Percentiles rank a stretch among this genome's conserved stretches.
These are phyloP conservation scores for Peromyscus aztecus DNA, from an alignment of 2,797 vertebrate genomes.

Conservation along the genomic window DNA sequence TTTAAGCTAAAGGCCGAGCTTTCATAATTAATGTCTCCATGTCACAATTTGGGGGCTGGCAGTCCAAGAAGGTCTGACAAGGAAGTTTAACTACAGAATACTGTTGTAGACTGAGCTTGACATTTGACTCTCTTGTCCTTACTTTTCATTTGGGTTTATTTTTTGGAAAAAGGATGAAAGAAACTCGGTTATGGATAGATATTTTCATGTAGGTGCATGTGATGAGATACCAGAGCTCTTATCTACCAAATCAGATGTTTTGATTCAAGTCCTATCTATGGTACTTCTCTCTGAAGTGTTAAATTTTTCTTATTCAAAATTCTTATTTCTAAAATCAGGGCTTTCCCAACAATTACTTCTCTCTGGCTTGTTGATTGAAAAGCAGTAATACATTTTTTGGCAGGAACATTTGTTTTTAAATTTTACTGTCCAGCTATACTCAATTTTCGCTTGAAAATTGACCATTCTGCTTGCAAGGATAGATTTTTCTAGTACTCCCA, in stretches of 20 bases:
- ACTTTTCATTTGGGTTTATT: conserved; percentile 34
- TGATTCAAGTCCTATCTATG: conserved; percentile 7
- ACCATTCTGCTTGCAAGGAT: background rate
- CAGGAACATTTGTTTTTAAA: conserved; percentile 65
- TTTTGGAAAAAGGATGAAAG: background rate
- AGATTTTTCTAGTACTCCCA: conserved; percentile 9
- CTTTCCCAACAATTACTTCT: conserved; percentile 38
- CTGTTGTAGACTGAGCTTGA: background rate
- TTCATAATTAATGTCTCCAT: background rate
- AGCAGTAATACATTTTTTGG: conserved; percentile 39
- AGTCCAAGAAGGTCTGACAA: background rate
- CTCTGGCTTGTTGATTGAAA: conserved; percentile 51
- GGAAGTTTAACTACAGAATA: background rate
- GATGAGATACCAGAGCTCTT: conserved; percentile 4
- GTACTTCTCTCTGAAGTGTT: background rate
- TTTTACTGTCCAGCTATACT: conserved; percentile 59
- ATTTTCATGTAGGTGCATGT: background rate
- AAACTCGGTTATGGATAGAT: background rate
- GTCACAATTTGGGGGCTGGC: background rate
- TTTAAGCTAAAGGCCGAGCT: background rate
- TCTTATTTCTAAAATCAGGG: conserved; percentile 21
- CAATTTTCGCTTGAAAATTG: conserved; percentile 70
- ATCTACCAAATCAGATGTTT: conserved; percentile 53
- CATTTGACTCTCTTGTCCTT: conserved; percentile 14
- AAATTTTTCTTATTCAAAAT: conserved; percentile 59